Percentiles rank a stretch among this genome's conserved stretches.
These are phyloP conservation scores for Dromas ardeola DNA, from an alignment of 2,113 vertebrate species.

Conservation along the genomic window DNA sequence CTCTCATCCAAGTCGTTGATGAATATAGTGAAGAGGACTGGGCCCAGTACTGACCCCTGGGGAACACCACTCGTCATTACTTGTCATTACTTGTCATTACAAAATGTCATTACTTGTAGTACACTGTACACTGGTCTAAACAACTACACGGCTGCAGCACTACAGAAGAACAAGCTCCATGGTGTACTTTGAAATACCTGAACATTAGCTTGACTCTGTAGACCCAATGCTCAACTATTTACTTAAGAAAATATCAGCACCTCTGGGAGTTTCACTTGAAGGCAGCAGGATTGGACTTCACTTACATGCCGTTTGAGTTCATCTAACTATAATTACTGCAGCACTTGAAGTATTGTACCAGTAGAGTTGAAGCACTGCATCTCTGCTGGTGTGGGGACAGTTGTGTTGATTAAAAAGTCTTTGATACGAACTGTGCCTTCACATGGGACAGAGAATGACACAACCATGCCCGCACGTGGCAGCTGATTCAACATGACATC, in stretches of 20 bases:
- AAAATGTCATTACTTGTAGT: not conserved
- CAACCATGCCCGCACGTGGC: rapidly evolving
- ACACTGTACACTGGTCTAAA: not conserved
- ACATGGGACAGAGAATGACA: not conserved
- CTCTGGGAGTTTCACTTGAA: not conserved
- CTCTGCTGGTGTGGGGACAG: not conserved
- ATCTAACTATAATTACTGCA: not conserved
- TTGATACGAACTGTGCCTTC: not conserved
- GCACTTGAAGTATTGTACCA: not conserved
- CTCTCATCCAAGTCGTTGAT: no score
- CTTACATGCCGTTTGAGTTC: not conserved
- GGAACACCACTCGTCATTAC: no score
- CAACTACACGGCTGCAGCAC: not conserved
- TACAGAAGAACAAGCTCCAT: not conserved
- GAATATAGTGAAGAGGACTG: no score
- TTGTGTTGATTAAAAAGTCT: not conserved
- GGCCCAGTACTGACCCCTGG: no score
- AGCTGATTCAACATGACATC: rapidly evolving
- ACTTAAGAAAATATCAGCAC: not conserved
- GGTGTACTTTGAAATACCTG: not conserved
- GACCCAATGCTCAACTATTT: not conserved
- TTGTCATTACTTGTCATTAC: no score
- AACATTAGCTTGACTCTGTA: not conserved
- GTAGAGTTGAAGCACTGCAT: not conserved
- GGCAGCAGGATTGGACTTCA: not conserved